Conservation (phyloP, 2,797 vertebrate species). For the Argentina silus region DNA sequence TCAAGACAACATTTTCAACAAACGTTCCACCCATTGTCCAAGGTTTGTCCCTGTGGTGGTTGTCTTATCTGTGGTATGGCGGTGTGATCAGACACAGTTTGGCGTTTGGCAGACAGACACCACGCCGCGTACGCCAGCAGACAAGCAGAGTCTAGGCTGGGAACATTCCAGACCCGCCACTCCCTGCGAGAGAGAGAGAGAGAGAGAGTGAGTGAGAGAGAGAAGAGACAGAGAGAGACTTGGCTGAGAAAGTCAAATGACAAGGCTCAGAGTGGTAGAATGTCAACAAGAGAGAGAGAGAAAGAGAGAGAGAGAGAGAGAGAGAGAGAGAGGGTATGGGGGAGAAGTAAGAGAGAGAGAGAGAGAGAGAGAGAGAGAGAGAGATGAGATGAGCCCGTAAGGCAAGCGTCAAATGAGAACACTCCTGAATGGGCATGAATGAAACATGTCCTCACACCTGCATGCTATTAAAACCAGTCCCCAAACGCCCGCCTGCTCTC, state of each 20-base stretch:
- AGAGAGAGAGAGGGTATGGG: too few species aligned
- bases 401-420: constrained; percentile 30
- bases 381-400: constrained; percentile 12
- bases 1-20: neutral
- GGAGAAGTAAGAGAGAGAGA: too few species aligned
- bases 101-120: neutral
- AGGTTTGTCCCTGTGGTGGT: neutral
- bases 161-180: constrained; percentile 49
- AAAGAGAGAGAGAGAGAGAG: too few species aligned
- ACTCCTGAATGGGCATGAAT: constrained; percentile 61
- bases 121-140: neutral
- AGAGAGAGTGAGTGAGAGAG: constrained; percentile 13
- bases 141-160: neutral
- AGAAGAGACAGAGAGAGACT: neutral
- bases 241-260: constrained; percentile 20
- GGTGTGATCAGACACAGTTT: neutral
- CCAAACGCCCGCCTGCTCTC: constrained; percentile 45
- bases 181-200: constrained; percentile 28
- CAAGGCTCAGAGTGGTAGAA: too few species aligned
- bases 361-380: neutral
- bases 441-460: constrained; percentile 69
- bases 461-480: constrained; percentile 68
- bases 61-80: neutral
- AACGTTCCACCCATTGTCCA: neutral
- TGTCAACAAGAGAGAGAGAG: too few species aligned